Base-by-base conservation (phyloP, 1,140 invertebrate species). In the Dufourea novaeangliae region DNA sequence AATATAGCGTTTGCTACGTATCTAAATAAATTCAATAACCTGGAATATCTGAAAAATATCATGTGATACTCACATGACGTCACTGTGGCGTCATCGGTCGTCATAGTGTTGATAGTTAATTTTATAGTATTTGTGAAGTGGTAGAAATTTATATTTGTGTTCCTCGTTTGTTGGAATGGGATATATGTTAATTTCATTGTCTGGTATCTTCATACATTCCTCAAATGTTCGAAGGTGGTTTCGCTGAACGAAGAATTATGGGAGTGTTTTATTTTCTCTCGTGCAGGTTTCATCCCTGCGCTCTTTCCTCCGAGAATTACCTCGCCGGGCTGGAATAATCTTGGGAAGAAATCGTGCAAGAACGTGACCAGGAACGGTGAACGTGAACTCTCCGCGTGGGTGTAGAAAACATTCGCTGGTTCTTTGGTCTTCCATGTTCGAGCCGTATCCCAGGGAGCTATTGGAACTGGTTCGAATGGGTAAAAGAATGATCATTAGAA, bases 401-500 rank as follows among this genome's bases (percentile, higher is more conserved):
- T 39, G 57, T 68, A 39, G 46, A 52, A 63, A 71, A 44, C 41
- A 63, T 29, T 41, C n/a, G 41, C 50, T 39, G 64, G 39, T 69
- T 52, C 64, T 68, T 62, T 68, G 46, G 66, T 79, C 63, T 54
- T 34, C 27, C 54, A 56, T 76, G 41, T 46, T 76, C 37, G 29
- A 29, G 29, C 22, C 17, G 56, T 12, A 29, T 59, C 56, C 20
- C 32, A 59, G 56, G 57, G 20, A 61, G 20, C 20, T 22, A 37
- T 37, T 37, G 32, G 34, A 37, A 34, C 29, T 34, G 56, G 4
- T 34, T 59, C 27, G 17, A 34, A 34, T 20, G 56, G 56, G 2
- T 7, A 10, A 14, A 11, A 11, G 32, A n/a, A 22, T 11, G 17
- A 32, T 11, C 27, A 41, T 41, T 63, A 37, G 6, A 63, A 22